These are phyloP conservation scores for Stegana nigrithorax DNA, from an alignment of 2,888 invertebrate genomes.

Conservation along the genomic window DNA sequence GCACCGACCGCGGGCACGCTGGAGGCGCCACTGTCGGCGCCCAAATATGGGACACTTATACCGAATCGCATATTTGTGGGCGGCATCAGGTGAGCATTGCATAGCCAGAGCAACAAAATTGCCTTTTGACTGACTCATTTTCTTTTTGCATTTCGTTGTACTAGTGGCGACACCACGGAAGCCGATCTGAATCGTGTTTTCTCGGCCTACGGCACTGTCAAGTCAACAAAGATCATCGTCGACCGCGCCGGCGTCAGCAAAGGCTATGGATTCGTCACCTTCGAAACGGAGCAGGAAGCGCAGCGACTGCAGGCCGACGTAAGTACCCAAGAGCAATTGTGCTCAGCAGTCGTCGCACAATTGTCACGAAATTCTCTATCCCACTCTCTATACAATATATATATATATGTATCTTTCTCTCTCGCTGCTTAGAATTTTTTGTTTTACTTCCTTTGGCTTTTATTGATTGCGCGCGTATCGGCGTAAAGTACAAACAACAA, in stretches of 20 bases:
- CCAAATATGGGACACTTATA: conserved; percentile 85
- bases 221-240: conserved; percentile 93
- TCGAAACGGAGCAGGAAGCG: conserved; percentile 89
- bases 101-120: background rate
- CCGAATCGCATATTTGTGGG: conserved; percentile 97
- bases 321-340: too few species aligned
- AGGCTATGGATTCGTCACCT: conserved; percentile 80
- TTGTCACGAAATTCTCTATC: background rate
- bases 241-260: conserved; percentile 95
- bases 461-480: too few species aligned
- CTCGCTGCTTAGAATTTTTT: too few species aligned
- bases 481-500: too few species aligned
- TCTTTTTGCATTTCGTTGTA: background rate
- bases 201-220: conserved; percentile 88
- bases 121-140: background rate
- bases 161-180: conserved; percentile 86
- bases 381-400: too few species aligned
- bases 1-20: conserved; percentile 56
- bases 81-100: conserved; percentile 81
- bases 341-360: background rate
- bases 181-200: conserved; percentile 92
- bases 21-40: conserved; percentile 69
- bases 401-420: background rate
- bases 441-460: too few species aligned
- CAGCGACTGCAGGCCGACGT: conserved; percentile 79